Evolutionary conservation across 2,797 vertebrate species (phyloP), one percentile per base, ranked within the genome.

Genomic region (Chelmon rostratus): DNA sequence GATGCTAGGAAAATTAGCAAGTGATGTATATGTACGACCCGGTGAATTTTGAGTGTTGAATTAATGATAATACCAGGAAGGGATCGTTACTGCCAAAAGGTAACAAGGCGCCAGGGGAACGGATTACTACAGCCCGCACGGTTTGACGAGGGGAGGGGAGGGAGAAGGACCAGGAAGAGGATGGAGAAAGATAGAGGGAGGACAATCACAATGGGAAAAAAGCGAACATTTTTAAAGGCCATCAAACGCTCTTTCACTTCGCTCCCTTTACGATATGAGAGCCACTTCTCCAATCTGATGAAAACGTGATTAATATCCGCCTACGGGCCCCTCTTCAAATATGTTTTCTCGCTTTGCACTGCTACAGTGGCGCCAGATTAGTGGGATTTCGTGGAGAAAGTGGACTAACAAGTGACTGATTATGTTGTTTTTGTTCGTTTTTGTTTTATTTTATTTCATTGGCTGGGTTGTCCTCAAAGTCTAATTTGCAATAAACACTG

Each of bases 101-200:
- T 99, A 99, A 99, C 97, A 97, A 98, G 97, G 96, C 96, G 95
- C 95, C 96, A 91, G 90, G 97, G 98, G 98, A 98, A 96, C 96
- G 96, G 96, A 97, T 98, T 97, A 97, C 83, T 96, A 96, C 85
- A 88, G 92, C 88, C 95, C 56, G 79, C 85, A 72, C 76, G 79
- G 81, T 78, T 78, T 87, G 88, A 85, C 50, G 59, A 74, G 79
- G 66, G 76, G 71, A 68, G 69, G 62, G 86, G 68, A 73, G 89
- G 66, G 75, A 28, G 11, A 11, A 65, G 25, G 92, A 89, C 79
- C 79, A 91, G 86, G 90, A 93, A 80, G 80, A 87, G 77, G 82
- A 88, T 72, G 82, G 76, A 83, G 78, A 88, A 47, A 69, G 40
- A 64, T 15, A 75, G 64, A 79, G 69, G 77, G 83, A 81, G 94